Percentiles rank a stretch among this genome's conserved stretches.
phyloP scores from a whole-genome alignment of 2,113 vertebrate species.

The Sylvietta virens region DNA sequence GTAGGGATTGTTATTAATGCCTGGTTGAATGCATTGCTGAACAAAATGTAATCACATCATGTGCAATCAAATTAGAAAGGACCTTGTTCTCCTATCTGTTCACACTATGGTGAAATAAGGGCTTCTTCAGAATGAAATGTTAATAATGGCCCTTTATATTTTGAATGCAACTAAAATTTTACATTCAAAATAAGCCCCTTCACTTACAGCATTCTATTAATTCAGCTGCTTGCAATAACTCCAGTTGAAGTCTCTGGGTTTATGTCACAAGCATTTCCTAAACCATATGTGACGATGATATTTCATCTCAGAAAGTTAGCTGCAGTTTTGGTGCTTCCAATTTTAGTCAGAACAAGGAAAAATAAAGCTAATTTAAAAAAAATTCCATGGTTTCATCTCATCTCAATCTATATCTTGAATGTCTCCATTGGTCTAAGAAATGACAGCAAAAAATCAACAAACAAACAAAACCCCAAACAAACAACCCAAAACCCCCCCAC shows the following conservation, averaged over 20 bases:
- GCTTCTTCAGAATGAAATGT: not conserved
- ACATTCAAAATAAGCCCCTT: not conserved
- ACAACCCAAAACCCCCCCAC: rapidly evolving
- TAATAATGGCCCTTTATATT: not conserved
- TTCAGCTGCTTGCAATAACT: not conserved
- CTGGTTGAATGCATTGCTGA: not conserved
- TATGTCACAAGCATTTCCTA: not conserved
- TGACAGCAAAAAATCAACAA: not conserved
- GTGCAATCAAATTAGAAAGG: not conserved
- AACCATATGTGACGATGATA: not conserved
- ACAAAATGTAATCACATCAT: not conserved
- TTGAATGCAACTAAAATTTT: not conserved
- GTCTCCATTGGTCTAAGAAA: not conserved
- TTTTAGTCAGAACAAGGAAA: not conserved
- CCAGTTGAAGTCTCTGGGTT: not conserved
- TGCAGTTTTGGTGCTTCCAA: not conserved
- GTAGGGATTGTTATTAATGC: not conserved
- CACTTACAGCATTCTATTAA: not conserved
- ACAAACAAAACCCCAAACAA: not conserved
- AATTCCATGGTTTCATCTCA: not conserved
- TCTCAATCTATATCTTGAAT: not conserved
- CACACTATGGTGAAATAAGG: not conserved
- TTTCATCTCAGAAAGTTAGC: not conserved
- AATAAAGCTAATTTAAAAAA: not conserved
- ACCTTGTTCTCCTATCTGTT: not conserved